These are phyloP conservation scores for Cinclus cinclus DNA, from an alignment of 2,113 vertebrate species.

Conservation along the genomic window DNA sequence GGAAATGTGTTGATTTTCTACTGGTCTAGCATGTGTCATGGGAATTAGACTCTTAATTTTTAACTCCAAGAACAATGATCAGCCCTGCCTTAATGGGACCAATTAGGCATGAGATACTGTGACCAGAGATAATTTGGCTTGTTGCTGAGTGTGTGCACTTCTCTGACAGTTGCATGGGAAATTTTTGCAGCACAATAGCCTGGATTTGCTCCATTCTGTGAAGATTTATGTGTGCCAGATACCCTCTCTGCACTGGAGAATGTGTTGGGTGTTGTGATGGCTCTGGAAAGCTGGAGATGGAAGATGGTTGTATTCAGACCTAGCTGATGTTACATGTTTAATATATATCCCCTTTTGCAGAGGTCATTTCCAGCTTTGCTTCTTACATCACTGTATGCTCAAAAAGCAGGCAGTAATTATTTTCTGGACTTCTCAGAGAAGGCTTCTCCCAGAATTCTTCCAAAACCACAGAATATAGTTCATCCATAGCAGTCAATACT, in stretches of 20 bases:
- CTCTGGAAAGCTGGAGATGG: neutral
- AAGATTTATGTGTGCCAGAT: neutral
- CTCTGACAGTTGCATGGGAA: neutral
- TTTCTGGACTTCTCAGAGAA: neutral
- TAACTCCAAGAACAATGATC: neutral
- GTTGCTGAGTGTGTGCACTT: fast-evolving
- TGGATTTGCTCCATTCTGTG: neutral
- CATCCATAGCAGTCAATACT: neutral
- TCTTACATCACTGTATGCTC: neutral
- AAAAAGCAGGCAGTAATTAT: neutral
- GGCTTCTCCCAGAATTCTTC: neutral
- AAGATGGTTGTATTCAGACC: neutral
- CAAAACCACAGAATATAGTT: neutral
- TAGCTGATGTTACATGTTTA: neutral
- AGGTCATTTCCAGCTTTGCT: neutral
- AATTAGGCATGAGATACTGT: neutral
- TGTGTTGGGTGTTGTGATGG: neutral
- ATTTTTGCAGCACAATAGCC: neutral
- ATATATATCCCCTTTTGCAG: neutral
- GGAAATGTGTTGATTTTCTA: neutral
- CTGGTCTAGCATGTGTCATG: fast-evolving
- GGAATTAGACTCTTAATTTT: neutral
- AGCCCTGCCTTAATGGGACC: neutral
- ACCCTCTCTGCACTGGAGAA: neutral
- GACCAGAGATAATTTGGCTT: neutral